Evolutionary conservation across 2,888 invertebrate genomes (phyloP), one percentile per base, ranked within the genome.

Genomic region (Hypolimnas misippus): DNA sequence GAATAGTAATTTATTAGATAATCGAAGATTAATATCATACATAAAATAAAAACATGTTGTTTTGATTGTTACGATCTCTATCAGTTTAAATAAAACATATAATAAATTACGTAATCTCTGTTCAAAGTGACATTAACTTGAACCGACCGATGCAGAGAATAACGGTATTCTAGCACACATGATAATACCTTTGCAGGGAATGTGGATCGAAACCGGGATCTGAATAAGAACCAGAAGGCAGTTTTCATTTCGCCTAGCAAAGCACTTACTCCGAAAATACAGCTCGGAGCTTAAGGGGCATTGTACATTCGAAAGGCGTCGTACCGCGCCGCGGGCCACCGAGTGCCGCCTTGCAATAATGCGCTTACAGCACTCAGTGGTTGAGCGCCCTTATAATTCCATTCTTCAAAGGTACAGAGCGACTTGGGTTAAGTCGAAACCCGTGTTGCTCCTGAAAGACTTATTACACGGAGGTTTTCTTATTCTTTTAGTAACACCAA

Each of bases 301-400:
- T 89, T 89, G 87, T 87, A 88, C 79, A 89, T 89, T 84, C 89
- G 83, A 77, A 77, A 72, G 75, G 79, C 86, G 84, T 87, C 79
- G 76, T 74, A 76, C 68, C 75, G 73, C 72, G 69, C 76, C 76
- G 73, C 79, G 78, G 77, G 70, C 75, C 71, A 77, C 77, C 75
- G 71, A 65, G 71, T 77, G 71, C 77, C 87, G 71, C 76, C 87
- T 80, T 82, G 84, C 86, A 84, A 83, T 91, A 90, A 89, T 89
- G 85, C 89, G 86, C 89, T 89, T 89, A 89, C 77, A 82, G 78
- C 79, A 77, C 83, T 81, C 78, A 78, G 78, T 82, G 74, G 77
- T 76, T 81, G 79, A 77, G 76, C 80, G 82, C 85, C 84, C 86
- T 82, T 81, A 84, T 86, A 87, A 88, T 83, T 76, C 86, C 79